These are phyloP conservation scores for Potamarius usumacintae DNA, from an alignment of 2,113 vertebrate species.

Conservation along the genomic window DNA sequence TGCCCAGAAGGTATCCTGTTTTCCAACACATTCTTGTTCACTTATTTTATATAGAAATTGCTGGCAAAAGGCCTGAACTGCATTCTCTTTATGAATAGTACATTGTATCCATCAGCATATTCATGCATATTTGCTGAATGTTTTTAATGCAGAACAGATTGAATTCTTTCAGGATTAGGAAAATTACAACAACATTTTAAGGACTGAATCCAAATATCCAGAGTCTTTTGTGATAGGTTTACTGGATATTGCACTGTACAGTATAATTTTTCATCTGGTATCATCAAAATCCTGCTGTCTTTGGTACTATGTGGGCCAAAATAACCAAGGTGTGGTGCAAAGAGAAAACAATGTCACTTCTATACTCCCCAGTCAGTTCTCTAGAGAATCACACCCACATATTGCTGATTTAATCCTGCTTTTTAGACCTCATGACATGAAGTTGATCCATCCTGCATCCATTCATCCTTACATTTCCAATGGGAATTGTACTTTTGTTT, in stretches of 20 bases:
- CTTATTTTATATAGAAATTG: constrained; percentile 1
- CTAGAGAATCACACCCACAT: background rate
- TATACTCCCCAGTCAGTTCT: background rate
- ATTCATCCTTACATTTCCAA: background rate
- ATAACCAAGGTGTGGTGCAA: constrained; percentile 23
- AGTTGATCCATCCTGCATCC: background rate
- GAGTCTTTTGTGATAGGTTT: background rate
- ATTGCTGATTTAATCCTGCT: background rate
- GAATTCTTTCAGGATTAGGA: background rate
- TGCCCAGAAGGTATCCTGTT: background rate
- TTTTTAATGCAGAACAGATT: constrained; percentile 6
- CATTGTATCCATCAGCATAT: constrained; percentile 5
- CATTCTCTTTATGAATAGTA: background rate
- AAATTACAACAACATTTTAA: constrained; percentile 8
- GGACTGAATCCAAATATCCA: background rate
- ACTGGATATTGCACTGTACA: background rate
- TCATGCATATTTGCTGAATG: constrained; percentile 1
- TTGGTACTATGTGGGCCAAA: background rate
- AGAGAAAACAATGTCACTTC: background rate
- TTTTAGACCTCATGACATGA: background rate
- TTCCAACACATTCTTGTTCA: background rate
- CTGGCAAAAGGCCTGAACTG: background rate
- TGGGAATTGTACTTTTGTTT: background rate
- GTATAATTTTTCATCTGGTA: background rate
- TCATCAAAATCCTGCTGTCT: background rate